Evolutionary conservation across 2,888 invertebrate species (phyloP).

Genomic region (Phorcus lineatus): DNA sequence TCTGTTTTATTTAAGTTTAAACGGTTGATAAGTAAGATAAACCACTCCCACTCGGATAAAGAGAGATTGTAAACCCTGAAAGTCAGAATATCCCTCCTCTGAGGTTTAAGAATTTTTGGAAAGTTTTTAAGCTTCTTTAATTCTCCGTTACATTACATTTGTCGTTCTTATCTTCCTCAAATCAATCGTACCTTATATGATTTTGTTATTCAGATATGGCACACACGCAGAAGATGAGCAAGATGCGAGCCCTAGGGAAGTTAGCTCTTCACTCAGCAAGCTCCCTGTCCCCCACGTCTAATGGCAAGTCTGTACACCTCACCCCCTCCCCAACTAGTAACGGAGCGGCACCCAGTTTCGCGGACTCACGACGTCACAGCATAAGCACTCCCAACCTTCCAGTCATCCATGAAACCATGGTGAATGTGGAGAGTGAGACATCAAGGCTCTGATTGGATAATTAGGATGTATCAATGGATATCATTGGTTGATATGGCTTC

Average conservation of each 20-base stretch:
- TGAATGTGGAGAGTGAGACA: neutral
- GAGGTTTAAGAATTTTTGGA: too few species aligned
- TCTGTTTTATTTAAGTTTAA: too few species aligned
- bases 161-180: too few species aligned
- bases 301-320: neutral
- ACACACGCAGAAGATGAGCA: neutral
- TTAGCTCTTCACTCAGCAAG: slow-evolving; percentile 15
- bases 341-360: neutral
- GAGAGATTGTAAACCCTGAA: too few species aligned
- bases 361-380: neutral
- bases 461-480: too few species aligned
- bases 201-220: neutral
- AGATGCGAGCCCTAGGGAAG: slow-evolving; percentile 23
- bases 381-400: slow-evolving; percentile 18
- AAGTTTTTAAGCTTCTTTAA: too few species aligned
- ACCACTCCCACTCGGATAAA: too few species aligned
- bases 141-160: too few species aligned
- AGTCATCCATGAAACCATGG: neutral
- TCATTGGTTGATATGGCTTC: too few species aligned
- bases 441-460: neutral
- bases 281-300: slow-evolving; percentile 7
- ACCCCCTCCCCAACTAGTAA: neutral
- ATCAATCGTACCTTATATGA: too few species aligned
- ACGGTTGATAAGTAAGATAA: too few species aligned
- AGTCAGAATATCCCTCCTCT: too few species aligned